phyloP scores from a whole-genome alignment of 2,888 invertebrate genomes.

The Boloria selene region DNA sequence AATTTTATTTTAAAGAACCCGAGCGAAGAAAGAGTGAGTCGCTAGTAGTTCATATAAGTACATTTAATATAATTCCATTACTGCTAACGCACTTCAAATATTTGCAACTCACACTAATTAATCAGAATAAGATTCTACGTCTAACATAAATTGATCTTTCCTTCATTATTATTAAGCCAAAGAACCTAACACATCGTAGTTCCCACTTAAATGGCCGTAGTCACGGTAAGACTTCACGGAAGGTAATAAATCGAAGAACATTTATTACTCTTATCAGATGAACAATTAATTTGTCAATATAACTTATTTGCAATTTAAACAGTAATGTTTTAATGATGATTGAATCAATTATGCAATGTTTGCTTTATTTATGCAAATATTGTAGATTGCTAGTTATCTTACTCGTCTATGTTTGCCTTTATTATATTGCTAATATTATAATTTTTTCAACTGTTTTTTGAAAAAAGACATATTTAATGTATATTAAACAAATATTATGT shows the following conservation, averaged over 20 bases:
- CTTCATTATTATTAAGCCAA: neutral
- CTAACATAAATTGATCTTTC: conserved; percentile 22
- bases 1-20: too few relatives aligned
- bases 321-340: conserved; percentile 4
- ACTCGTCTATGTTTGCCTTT: too few relatives aligned
- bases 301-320: conserved; percentile 20
- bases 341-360: neutral
- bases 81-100: too few relatives aligned
- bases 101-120: neutral
- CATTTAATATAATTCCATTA: too few relatives aligned
- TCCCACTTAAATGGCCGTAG: conserved; percentile 25
- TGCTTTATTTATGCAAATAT: neutral
- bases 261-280: conserved; percentile 43
- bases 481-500: too few relatives aligned
- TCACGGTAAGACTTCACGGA: conserved; percentile 23
- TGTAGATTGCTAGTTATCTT: neutral
- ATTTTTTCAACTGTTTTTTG: too few relatives aligned
- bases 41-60: too few relatives aligned
- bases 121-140: neutral
- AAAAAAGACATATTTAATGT: too few relatives aligned
- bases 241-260: conserved; percentile 40
- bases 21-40: too few relatives aligned
- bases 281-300: conserved; percentile 43
- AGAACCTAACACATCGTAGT: conserved; percentile 9
- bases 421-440: too few relatives aligned